Percentiles rank a stretch among this genome's conserved stretches.
These are phyloP conservation scores for Mellivora capensis DNA, from an alignment of 2,113 vertebrate species.

Conservation along the genomic window DNA sequence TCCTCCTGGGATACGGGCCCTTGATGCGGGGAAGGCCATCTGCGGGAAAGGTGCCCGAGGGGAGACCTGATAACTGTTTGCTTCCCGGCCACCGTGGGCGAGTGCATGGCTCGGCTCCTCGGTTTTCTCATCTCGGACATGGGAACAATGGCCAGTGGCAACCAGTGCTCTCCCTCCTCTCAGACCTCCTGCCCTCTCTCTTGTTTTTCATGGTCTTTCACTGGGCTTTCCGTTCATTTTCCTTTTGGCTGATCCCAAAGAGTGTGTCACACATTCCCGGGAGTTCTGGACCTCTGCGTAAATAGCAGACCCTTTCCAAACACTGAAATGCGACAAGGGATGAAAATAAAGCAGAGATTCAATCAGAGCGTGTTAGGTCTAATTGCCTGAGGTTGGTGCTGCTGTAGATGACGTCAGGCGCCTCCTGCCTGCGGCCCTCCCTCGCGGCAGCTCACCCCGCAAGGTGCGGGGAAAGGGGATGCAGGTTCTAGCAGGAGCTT, in stretches of 20 bases:
- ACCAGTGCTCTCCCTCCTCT: not conserved
- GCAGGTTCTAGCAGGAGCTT: not conserved
- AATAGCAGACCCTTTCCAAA: not conserved
- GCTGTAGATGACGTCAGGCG: not conserved
- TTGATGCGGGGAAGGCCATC: not conserved
- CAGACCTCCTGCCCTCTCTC: no score
- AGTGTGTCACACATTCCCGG: not conserved
- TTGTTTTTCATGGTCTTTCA: not conserved
- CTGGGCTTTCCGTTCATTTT: not conserved
- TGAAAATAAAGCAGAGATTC: slow-evolving; percentile 39
- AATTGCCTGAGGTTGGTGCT: not conserved
- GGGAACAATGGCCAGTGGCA: not conserved
- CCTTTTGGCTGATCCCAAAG: not conserved
- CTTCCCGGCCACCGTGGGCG: not conserved
- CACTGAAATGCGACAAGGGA: slow-evolving; percentile 6
- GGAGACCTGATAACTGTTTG: not conserved
- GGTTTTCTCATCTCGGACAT: not conserved
- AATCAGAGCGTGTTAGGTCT: not conserved
- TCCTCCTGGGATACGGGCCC: not conserved
- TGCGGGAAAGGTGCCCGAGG: not conserved
- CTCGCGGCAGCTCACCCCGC: not conserved
- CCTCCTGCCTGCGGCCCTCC: not conserved
- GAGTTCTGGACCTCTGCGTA: slow-evolving; percentile 6
- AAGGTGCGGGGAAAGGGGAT: not conserved
- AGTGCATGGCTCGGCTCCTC: not conserved